phyloP scores from a whole-genome alignment of 2,797 vertebrate species.

The Thaleichthys pacificus region DNA sequence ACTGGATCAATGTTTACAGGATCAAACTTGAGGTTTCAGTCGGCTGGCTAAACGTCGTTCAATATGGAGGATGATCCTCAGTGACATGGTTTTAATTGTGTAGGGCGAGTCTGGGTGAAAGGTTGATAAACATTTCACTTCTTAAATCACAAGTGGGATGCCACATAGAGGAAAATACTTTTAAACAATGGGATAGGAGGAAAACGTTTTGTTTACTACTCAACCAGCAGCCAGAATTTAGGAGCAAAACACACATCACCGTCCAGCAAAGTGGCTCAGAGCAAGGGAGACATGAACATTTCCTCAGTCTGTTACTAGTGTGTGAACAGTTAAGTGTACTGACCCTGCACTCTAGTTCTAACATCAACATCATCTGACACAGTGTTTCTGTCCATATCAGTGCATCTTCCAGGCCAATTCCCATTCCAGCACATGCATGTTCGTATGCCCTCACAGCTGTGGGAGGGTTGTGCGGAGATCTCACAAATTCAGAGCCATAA shows the following conservation, averaged over 20 bases:
- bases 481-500: slow-evolving; percentile 30
- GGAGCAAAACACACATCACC: too few species aligned
- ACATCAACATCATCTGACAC: slow-evolving; percentile 11
- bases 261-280: background rate
- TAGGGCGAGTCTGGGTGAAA: too few species aligned
- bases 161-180: too few species aligned
- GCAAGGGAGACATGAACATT: background rate
- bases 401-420: slow-evolving; percentile 38
- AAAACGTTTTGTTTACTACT: too few species aligned
- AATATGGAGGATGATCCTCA: too few species aligned
- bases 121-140: too few species aligned
- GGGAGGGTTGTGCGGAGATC: background rate
- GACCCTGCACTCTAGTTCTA: slow-evolving; percentile 13
- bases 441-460: slow-evolving; percentile 2
- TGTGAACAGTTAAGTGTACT: background rate
- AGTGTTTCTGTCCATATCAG: slow-evolving; percentile 24
- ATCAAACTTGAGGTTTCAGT: too few species aligned
- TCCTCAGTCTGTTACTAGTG: slow-evolving; percentile 9
- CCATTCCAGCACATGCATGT: slow-evolving; percentile 23
- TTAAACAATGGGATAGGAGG: too few species aligned
- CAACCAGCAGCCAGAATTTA: background rate
- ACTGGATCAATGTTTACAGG: too few species aligned
- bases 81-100: too few species aligned
- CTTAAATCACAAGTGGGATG: too few species aligned
- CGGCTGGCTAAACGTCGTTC: too few species aligned